Evolutionary conservation across 2,888 invertebrate species (phyloP).

Genomic region (Vannuccia rotundouncinata): DNA sequence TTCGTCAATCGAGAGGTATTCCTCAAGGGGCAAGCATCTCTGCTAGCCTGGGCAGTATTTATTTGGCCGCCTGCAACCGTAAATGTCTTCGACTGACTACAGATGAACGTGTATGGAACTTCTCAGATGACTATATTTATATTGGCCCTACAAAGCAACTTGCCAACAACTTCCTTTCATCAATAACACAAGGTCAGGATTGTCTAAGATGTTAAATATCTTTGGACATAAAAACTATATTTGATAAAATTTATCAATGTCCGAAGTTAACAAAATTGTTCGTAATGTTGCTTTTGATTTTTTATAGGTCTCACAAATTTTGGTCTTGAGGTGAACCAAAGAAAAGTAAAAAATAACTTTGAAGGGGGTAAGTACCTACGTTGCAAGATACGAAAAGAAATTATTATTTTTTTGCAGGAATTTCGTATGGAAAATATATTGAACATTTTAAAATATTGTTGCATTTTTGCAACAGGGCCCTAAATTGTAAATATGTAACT

Average conservation of each 20-base stretch:
- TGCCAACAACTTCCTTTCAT: neutral
- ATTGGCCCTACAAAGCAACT: neutral
- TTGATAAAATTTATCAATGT: neutral
- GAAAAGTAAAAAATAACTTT: neutral
- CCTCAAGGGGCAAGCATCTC: neutral
- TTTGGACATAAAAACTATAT: too few relatives aligned
- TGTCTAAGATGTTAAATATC: too few relatives aligned
- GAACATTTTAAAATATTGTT: too few relatives aligned
- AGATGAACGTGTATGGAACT: neutral
- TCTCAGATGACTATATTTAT: constrained; percentile 1
- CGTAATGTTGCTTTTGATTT: too few relatives aligned
- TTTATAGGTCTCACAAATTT: neutral
- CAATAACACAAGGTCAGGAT: neutral
- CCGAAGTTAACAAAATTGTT: neutral
- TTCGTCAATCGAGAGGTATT: neutral
- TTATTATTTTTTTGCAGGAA: too few relatives aligned
- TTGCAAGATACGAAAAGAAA: too few relatives aligned
- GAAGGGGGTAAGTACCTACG: constrained; percentile 1
- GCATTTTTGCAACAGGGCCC: too few relatives aligned
- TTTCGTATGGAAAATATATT: too few relatives aligned
- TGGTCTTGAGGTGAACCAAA: neutral
- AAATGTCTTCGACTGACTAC: neutral
- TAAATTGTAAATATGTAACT: too few relatives aligned
- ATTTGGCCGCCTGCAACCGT: neutral
- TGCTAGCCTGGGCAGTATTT: neutral